Evolutionary conservation across 2,797 vertebrate species (phyloP), one percentile per base, ranked within the genome.

Genomic region (Sebastes matsubarae): DNA sequence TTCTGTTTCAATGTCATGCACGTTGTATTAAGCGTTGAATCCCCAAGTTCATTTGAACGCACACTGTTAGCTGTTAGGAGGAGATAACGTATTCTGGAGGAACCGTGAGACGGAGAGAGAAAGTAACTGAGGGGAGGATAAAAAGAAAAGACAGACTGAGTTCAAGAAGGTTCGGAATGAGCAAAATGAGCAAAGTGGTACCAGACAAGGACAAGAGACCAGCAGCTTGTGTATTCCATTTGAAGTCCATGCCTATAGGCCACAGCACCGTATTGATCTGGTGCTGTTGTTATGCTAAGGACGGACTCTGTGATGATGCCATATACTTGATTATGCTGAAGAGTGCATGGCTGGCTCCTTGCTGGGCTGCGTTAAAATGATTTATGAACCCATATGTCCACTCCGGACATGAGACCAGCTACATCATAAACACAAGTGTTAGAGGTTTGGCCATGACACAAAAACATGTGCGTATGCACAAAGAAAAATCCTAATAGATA

Each of bases 361-460:
- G 77, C 68, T 24, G 58, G 57, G 80, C 70, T 77, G 59, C 22
- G n/a, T 89, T 89, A 83, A 82, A 74, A 85, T 88, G 68, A 94
- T 92, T 92, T 85, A 94, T 91, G 81, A 24, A 70, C 22, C 78
- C 69, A 63, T 78, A 84, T 78, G 89, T 86, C 83, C 72, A 42
- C 42, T 83, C 59, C 9, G 68, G 54, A 77, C 70, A 76, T 11
- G 46, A 77, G 65, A 85, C 18, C 60, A 59, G 52, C 67, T 76
- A 64, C 42, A 60, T 84, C 83, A 86, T 83, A 82, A 89, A 89
- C 71, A 25, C 29, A 52, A 36, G 70, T 64, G 55, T 54, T 58
- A 54, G 18, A 29, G 32, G 24, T 74, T 79, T 72, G 70, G 66
- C 74, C 50, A 32, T 52, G 52, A 42, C 58, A 46, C 25, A 32